These are phyloP conservation scores for Microctenopoma stevenorrisi DNA, from an alignment of 2,797 vertebrate genomes.

Conservation along the genomic window DNA sequence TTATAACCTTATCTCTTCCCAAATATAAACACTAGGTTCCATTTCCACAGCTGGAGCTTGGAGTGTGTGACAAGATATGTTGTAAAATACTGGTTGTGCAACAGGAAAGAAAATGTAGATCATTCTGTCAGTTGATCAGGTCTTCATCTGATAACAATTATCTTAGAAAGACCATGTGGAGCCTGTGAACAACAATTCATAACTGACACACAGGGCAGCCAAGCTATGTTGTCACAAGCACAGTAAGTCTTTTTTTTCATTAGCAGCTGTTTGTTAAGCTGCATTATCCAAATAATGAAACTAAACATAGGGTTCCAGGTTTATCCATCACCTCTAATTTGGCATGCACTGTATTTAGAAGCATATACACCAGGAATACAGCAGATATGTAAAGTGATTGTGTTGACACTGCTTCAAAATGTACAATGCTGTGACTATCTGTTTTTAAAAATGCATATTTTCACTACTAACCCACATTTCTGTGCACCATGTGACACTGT, in stretches of 20 bases:
- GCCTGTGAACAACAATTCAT: constrained; percentile 2
- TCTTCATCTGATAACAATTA: constrained; percentile 47
- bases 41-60: background rate
- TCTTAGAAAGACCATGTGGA: constrained; percentile 18
- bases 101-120: constrained; percentile 5
- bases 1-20: constrained; percentile 13
- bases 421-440: background rate
- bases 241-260: constrained; percentile 7
- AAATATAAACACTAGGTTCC: background rate
- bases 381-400: background rate
- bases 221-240: constrained; percentile 10
- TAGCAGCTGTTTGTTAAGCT: constrained; percentile 10
- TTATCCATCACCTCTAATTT: constrained; percentile 19
- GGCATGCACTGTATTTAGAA: background rate
- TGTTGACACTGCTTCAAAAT: background rate
- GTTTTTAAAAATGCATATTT: background rate
- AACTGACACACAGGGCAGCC: constrained; percentile 1
- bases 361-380: background rate
- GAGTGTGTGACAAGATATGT: background rate
- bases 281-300: constrained; percentile 18
- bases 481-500: background rate
- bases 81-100: constrained; percentile 6
- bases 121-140: constrained; percentile 23
- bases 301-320: constrained; percentile 18
- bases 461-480: background rate